phyloP scores from a whole-genome alignment of 1,140 invertebrate species.

The Diorhabda carinulata region DNA sequence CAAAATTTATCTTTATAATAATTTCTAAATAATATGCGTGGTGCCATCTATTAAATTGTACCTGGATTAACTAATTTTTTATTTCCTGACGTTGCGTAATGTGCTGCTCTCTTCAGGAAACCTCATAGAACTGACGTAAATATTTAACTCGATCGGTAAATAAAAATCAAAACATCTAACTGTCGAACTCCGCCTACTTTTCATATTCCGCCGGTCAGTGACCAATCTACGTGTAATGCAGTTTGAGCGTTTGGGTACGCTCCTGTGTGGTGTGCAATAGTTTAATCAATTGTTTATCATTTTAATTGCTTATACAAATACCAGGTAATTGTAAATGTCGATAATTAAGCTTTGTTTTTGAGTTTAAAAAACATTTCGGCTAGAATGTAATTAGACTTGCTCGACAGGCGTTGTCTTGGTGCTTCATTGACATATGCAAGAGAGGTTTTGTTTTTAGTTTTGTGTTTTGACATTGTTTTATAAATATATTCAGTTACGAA shows the following conservation, averaged over 20 bases:
- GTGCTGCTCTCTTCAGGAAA: neutral
- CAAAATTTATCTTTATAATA: no score
- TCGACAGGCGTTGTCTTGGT: conserved; percentile 29
- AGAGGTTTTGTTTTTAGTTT: conserved; percentile 12
- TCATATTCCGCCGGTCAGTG: conserved; percentile 36
- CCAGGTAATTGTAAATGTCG: conserved; percentile 17
- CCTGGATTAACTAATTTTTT: no score
- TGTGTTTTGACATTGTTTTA: conserved; percentile 24
- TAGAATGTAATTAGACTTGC: neutral
- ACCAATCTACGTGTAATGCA: conserved; percentile 39
- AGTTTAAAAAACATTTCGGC: neutral
- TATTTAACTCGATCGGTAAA: conserved; percentile 19
- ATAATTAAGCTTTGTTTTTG: neutral
- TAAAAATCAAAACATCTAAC: conserved; percentile 19
- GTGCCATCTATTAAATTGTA: no score
- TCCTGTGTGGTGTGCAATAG: conserved; percentile 15
- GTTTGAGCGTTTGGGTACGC: conserved; percentile 28
- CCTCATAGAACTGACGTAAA: conserved; percentile 8
- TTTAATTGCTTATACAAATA: conserved; percentile 12
- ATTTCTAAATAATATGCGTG: no score
- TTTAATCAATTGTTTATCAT: conserved; percentile 13
- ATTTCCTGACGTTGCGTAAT: neutral
- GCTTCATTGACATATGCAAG: conserved; percentile 28
- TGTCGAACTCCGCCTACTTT: conserved; percentile 31
- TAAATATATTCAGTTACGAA: conserved; percentile 23